Evolutionary conservation across 2,797 vertebrate species (phyloP).

Genomic region (Microcaecilia unicolor): DNA sequence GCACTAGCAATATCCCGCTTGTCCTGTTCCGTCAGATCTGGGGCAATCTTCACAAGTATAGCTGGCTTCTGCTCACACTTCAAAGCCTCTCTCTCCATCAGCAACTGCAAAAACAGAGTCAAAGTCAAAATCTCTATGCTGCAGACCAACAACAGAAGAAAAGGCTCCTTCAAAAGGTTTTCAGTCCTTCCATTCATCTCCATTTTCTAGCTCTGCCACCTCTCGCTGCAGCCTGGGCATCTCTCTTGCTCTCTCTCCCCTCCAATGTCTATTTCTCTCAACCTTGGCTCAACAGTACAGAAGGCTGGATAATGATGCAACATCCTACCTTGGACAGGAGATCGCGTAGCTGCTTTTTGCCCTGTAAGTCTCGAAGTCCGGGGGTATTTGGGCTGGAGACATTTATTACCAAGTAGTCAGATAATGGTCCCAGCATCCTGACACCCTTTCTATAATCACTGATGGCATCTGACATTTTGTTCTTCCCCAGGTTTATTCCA

Average conservation of each 20-base stretch:
- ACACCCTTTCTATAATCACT: constrained; percentile 79
- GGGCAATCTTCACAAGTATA: constrained; percentile 86
- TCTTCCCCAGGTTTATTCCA: constrained; percentile 93
- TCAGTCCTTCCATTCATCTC: not conserved
- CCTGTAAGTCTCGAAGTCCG: constrained; percentile 77
- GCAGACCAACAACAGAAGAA: no score
- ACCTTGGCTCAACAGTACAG: no score
- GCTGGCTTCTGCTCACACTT: constrained; percentile 54
- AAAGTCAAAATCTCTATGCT: not conserved
- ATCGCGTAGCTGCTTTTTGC: constrained; percentile 64
- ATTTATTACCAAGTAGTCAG: constrained; percentile 91
- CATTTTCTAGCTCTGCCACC: no score
- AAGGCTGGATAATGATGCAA: no score
- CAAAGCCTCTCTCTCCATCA: constrained; percentile 70
- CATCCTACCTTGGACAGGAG: constrained; percentile 73
- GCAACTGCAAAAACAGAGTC: constrained; percentile 50
- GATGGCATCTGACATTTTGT: constrained; percentile 76
- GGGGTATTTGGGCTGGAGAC: constrained; percentile 93
- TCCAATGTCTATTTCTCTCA: no score
- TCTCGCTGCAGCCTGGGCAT: no score
- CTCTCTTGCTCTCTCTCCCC: no score
- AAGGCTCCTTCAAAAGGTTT: not conserved
- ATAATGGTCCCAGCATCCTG: constrained; percentile 70
- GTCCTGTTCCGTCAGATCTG: constrained; percentile 77
- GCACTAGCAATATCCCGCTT: constrained; percentile 81